Base-by-base conservation (phyloP, 1,140 invertebrate species). In the Euschistus heros region DNA sequence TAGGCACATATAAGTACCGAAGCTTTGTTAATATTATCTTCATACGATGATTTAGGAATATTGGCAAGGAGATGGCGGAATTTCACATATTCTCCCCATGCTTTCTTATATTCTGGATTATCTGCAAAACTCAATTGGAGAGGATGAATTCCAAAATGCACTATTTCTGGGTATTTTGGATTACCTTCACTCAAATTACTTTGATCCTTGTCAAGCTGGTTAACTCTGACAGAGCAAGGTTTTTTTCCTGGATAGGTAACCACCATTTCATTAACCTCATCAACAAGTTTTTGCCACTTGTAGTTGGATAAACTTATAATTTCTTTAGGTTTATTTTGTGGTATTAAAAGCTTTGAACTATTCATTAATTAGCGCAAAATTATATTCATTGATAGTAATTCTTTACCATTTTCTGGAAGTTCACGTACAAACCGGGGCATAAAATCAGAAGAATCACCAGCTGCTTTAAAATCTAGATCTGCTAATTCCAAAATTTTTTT, bases 21-120 rank as follows among this genome's bases (percentile, higher is more conserved):
- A n/a, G n/a, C n/a, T n/a, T n/a, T n/a, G n/a, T n/a, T 89, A 0
- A 94, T 97, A 0, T 94, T 91, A 75, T 98, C 95, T 69, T 91
- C 89, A 70, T 84, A 88, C 0, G 87, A 86, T 0, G 95, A 91
- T 76, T 97, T 97, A 0, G 93, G 88, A 87, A 97, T 97, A 72
- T 96, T 97, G 4, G 92, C 93, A 26, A 98, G 79, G 3, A 98
- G 76, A 77, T 98, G 94, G 0, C 94, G 84, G 75, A 92, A 96
- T 76, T 98, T 98, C 0, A 97, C 92, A 76, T 96, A 98, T 75
- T 95, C 89, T 24, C 91, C 78, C 92, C 93, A 97, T 0, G 91
- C 90, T 78, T 94, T 94, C 76, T 98, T 94, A 75, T 98, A 91
- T 84, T 91, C 88, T 17, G 92, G 91, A 77, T 96, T 96, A 46